Evolutionary conservation across 2,113 vertebrate species (phyloP).

Genomic region (Gymnorhina tibicen): DNA sequence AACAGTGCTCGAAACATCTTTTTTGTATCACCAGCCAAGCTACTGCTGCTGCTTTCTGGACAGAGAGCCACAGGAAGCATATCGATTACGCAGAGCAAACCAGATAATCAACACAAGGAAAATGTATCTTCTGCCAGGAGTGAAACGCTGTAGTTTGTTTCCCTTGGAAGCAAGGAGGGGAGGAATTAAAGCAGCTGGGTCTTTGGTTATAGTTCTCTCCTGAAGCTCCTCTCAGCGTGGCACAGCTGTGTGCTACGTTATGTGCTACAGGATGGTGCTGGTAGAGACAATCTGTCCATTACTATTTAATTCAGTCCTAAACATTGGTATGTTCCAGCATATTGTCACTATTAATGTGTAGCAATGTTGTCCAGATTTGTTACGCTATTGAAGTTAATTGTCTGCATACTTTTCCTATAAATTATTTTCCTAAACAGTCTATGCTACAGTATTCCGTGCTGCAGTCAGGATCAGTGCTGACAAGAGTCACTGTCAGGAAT

Average conservation of each 20-base stretch:
- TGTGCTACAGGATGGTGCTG: not conserved
- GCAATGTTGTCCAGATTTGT: constrained; percentile 12
- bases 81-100: not conserved
- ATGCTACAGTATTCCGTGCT: not conserved
- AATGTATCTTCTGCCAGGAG: not conserved
- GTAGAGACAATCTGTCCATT: constrained; percentile 20
- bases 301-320: constrained; percentile 21
- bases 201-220: not conserved
- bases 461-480: not conserved
- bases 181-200: not conserved
- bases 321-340: not conserved
- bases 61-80: not conserved
- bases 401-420: constrained; percentile 5
- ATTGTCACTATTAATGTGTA: constrained; percentile 23
- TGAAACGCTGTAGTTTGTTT: not conserved
- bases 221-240: not conserved
- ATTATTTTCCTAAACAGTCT: not conserved
- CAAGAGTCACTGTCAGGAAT: not conserved
- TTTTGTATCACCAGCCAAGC: not conserved
- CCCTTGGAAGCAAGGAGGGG: not conserved
- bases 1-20: not conserved
- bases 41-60: not conserved
- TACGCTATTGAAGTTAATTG: constrained; percentile 21
- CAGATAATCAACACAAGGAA: not conserved
- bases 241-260: not conserved